Conservation (phyloP, 2,888 invertebrate genomes). For the Stegana nigrithorax region DNA sequence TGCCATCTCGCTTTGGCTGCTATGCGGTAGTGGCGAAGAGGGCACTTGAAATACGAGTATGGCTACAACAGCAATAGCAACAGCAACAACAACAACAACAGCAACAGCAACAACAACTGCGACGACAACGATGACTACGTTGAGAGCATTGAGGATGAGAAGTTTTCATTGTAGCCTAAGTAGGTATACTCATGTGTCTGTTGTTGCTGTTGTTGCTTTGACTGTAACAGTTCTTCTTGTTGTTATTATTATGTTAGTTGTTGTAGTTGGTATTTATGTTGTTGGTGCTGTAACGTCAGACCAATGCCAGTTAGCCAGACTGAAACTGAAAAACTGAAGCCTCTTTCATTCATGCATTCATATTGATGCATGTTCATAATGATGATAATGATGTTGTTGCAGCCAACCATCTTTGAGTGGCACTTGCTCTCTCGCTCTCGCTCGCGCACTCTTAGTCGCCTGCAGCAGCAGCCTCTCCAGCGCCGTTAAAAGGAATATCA, state of each 20-base stretch:
- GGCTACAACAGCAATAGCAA: too few species aligned
- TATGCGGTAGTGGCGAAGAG: slow-evolving; percentile 2
- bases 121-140: too few species aligned
- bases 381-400: too few species aligned
- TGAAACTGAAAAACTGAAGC: not conserved
- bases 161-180: slow-evolving; percentile 14
- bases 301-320: not conserved
- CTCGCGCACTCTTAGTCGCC: not conserved
- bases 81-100: too few species aligned
- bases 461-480: too few species aligned
- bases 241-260: not conserved
- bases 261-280: not conserved
- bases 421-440: not conserved
- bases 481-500: too few species aligned
- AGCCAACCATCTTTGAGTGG: slow-evolving; percentile 14
- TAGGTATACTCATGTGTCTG: slow-evolving; percentile 7
- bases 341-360: slow-evolving; percentile 11
- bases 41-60: slow-evolving; percentile 7
- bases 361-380: not conserved
- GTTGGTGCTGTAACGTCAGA: not conserved
- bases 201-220: slow-evolving; percentile 1
- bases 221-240: not conserved
- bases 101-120: not conserved
- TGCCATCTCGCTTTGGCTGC: not conserved
- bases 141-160: not conserved